phyloP scores from a whole-genome alignment of 2,113 vertebrate species.

The Tautogolabrus adspersus region DNA sequence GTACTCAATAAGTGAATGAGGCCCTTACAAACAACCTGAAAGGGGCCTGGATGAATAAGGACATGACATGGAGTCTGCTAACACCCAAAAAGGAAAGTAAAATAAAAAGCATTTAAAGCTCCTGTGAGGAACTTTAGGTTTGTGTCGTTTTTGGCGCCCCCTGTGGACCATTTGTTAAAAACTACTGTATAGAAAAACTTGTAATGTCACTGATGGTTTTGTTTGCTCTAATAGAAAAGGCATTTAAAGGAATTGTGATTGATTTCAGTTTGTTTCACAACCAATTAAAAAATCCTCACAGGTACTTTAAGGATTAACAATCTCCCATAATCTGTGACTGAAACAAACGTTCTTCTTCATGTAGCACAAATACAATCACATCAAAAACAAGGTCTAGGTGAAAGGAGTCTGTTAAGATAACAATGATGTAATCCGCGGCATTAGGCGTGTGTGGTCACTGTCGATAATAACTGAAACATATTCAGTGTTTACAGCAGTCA shows the following conservation, averaged over 20 bases:
- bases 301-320: not conserved
- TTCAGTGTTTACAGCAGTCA: no score
- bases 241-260: no score
- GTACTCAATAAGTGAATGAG: not conserved
- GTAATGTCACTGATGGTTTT: no score
- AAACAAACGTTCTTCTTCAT: not conserved
- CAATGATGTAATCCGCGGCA: constrained; percentile 12
- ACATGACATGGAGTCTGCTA: not conserved
- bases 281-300: no score
- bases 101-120: not conserved
- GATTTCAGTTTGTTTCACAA: no score
- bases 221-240: no score
- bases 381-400: not conserved
- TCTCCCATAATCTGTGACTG: not conserved
- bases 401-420: not conserved
- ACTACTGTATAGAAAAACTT: no score
- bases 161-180: not conserved
- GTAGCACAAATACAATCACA: not conserved
- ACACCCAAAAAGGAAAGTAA: not conserved
- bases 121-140: no score
- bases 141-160: no score
- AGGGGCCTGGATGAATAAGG: not conserved
- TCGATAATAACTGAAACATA: constrained; percentile 28
- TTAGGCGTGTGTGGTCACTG: constrained; percentile 7
- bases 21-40: not conserved